phyloP scores from a whole-genome alignment of 2,113 vertebrate genomes.

The Podarcis raffonei region DNA sequence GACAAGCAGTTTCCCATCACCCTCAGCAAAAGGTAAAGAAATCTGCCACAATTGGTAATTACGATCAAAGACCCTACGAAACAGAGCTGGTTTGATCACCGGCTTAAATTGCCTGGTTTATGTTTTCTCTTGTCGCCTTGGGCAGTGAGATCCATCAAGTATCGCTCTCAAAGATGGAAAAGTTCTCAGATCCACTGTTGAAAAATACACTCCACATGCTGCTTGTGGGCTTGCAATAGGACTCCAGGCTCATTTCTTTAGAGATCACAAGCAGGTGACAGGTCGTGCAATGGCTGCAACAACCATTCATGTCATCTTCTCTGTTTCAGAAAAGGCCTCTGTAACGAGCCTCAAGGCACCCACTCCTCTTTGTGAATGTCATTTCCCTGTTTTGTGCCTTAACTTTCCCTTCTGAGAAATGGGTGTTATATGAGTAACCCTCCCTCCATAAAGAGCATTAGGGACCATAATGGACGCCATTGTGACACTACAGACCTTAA shows the following conservation, averaged over 20 bases:
- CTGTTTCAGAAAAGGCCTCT: neutral
- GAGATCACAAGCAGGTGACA: neutral
- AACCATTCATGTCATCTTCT: neutral
- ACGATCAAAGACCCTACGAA: neutral
- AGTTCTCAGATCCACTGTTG: neutral
- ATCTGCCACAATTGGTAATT: neutral
- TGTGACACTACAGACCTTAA: neutral
- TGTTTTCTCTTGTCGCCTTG: constrained; percentile 5
- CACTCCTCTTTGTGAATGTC: no score
- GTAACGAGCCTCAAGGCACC: neutral
- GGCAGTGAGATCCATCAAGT: neutral
- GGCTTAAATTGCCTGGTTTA: neutral
- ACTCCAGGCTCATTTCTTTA: rapidly evolving
- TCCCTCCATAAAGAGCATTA: neutral
- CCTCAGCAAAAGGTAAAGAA: neutral
- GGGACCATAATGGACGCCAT: neutral
- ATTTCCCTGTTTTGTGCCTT: neutral
- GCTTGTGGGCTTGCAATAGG: rapidly evolving
- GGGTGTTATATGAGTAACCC: neutral
- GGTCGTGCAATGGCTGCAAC: neutral
- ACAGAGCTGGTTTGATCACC: neutral
- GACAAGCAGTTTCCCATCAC: rapidly evolving
- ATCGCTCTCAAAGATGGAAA: constrained; percentile 17
- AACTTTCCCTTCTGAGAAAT: neutral
- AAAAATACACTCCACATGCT: neutral